Percentiles rank a stretch among this genome's conserved stretches.
Conservation (phyloP, 2,888 invertebrate species). For the Hedya salicella region DNA sequence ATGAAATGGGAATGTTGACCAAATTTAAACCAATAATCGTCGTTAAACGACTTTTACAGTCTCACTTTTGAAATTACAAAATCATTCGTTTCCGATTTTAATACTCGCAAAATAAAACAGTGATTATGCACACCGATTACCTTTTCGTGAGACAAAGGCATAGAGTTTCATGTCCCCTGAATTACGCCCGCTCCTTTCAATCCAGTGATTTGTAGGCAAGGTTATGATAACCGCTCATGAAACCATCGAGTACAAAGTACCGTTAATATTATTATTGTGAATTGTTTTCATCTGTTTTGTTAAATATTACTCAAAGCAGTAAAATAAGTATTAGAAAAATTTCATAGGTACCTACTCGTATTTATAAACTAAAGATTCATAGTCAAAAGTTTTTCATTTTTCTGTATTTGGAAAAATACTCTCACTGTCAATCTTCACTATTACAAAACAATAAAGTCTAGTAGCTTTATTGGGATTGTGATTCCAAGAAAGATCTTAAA, state of each 20-base stretch:
- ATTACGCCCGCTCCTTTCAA: constrained; percentile 13
- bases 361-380: too few species aligned
- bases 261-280: neutral
- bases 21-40: too few species aligned
- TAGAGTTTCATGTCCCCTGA: constrained; percentile 33
- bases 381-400: too few species aligned
- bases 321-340: too few species aligned
- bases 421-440: too few species aligned
- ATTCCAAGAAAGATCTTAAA: too few species aligned
- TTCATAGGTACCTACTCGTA: too few species aligned
- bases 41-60: constrained; percentile 2
- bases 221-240: constrained; percentile 16
- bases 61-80: constrained; percentile 1
- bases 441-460: too few species aligned
- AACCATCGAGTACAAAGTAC: constrained; percentile 14
- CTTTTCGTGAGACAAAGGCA: constrained; percentile 6
- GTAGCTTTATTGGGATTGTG: too few species aligned
- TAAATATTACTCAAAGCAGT: too few species aligned
- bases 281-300: neutral
- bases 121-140: constrained; percentile 33
- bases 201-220: constrained; percentile 22
- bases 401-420: too few species aligned
- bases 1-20: too few species aligned
- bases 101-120: constrained; percentile 28
- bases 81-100: constrained; percentile 19